Evolutionary conservation across 1,140 invertebrate genomes (phyloP).

Genomic region (Heliconius himera): DNA sequence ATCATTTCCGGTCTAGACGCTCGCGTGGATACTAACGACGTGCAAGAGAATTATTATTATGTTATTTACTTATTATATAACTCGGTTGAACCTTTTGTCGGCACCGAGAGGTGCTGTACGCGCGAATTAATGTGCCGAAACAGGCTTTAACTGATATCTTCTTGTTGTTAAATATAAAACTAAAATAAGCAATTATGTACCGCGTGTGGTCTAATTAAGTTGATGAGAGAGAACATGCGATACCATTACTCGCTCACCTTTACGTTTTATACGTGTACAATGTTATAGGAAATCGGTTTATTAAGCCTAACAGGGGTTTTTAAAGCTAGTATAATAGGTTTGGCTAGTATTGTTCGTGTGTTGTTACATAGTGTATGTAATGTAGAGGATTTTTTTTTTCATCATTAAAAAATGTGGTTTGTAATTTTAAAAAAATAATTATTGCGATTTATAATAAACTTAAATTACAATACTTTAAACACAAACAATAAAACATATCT

Average conservation of each 20-base stretch:
- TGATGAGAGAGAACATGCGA: neutral
- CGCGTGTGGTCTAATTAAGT: constrained; percentile 19
- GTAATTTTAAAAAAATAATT: too few relatives aligned
- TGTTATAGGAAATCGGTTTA: constrained; percentile 1
- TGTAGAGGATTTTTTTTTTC: too few relatives aligned
- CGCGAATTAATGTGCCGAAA: constrained; percentile 53
- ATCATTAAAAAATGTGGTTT: too few relatives aligned
- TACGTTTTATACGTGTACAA: neutral
- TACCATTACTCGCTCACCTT: neutral
- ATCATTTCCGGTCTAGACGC: constrained; percentile 67
- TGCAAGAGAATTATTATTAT: constrained; percentile 47
- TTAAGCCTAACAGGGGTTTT: neutral
- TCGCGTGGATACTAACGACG: constrained; percentile 60
- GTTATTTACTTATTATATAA: constrained; percentile 27
- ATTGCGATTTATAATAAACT: neutral
- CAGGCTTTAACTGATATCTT: constrained; percentile 21
- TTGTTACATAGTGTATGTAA: too few relatives aligned
- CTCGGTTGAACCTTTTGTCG: constrained; percentile 30
- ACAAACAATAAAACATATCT: too few relatives aligned
- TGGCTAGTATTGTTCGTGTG: too few relatives aligned
- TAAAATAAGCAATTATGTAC: neutral
- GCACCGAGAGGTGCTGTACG: constrained; percentile 32
- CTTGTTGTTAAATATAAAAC: constrained; percentile 5
- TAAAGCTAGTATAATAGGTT: neutral
- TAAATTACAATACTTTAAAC: neutral